These are phyloP conservation scores for Orius insidiosus DNA, from an alignment of 1,140 invertebrate species.

Conservation along the genomic window DNA sequence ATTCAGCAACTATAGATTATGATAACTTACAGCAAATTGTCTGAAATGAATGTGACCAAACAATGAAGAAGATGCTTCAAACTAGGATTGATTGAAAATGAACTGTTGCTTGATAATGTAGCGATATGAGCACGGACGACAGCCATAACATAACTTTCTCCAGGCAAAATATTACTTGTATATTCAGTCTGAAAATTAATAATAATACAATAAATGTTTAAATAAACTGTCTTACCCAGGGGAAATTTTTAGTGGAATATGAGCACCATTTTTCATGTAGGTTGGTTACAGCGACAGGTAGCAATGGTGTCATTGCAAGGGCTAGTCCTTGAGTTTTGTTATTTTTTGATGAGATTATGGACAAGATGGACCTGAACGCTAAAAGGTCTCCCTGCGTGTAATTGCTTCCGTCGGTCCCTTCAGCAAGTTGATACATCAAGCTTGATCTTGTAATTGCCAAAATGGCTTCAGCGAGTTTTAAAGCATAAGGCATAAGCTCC, in stretches of 20 bases:
- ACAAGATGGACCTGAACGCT: slow-evolving; percentile 37
- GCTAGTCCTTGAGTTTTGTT: slow-evolving; percentile 32
- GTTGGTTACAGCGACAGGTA: slow-evolving; percentile 37
- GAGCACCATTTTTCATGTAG: slow-evolving; percentile 47
- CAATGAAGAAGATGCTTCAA: slow-evolving; percentile 47
- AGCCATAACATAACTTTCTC: slow-evolving; percentile 57
- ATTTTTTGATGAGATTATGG: slow-evolving; percentile 37
- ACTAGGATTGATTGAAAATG: slow-evolving; percentile 39
- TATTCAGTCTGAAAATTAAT: slow-evolving; percentile 43
- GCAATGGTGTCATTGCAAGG: slow-evolving; percentile 32
- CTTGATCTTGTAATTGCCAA: slow-evolving; percentile 30
- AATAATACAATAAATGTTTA: slow-evolving; percentile 8
- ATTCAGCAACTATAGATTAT: background rate
- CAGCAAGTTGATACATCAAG: slow-evolving; percentile 33
- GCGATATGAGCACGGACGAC: slow-evolving; percentile 25
- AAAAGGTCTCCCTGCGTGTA: slow-evolving; percentile 32
- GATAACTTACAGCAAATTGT: slow-evolving; percentile 39
- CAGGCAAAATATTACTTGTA: slow-evolving; percentile 60
- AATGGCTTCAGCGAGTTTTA: slow-evolving; percentile 40
- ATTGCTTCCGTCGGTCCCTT: slow-evolving; percentile 29
- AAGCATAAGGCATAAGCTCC: slow-evolving; percentile 41
- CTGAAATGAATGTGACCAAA: slow-evolving; percentile 45
- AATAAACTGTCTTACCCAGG: slow-evolving; percentile 25
- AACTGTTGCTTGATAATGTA: slow-evolving; percentile 25
- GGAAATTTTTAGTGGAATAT: slow-evolving; percentile 31